These are phyloP conservation scores for Epizoanthus illoricatus DNA, from an alignment of 92 coral and sea anemone species.

Conservation along the genomic window DNA sequence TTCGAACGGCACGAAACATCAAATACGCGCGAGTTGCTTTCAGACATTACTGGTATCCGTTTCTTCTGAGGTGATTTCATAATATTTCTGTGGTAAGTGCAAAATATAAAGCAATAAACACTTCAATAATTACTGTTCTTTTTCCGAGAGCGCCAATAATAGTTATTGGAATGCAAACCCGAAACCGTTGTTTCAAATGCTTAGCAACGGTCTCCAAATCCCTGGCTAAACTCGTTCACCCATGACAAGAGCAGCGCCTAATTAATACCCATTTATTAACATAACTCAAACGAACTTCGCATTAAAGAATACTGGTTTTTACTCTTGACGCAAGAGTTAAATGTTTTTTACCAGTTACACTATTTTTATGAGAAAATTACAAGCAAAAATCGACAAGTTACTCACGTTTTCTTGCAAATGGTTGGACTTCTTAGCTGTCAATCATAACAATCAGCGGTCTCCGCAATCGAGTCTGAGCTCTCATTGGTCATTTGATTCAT, in stretches of 20 bases:
- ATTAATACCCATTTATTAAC: not conserved
- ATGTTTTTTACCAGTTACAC: not conserved
- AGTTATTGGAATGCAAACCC: not conserved
- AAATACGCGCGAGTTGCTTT: constrained; percentile 47
- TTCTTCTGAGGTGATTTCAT: constrained; percentile 27
- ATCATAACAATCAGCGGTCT: constrained; percentile 25
- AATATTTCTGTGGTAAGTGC: not conserved
- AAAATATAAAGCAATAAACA: constrained; percentile 3
- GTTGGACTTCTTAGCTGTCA: not conserved
- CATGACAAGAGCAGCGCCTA: constrained; percentile 15
- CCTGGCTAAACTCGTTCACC: constrained; percentile 4
- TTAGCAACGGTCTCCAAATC: constrained; percentile 31
- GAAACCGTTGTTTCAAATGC: constrained; percentile 53
- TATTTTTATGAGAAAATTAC: not conserved
- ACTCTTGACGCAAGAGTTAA: not conserved
- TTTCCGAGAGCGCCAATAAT: not conserved
- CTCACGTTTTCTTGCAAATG: not conserved
- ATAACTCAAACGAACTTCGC: not conserved
- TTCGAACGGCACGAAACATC: constrained; percentile 40
- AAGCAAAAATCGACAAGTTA: not conserved
- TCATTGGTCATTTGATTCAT: constrained; percentile 41
- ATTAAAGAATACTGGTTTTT: not conserved
- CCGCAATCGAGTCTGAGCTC: constrained; percentile 1
- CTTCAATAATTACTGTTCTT: not conserved
- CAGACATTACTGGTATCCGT: constrained; percentile 2